phyloP scores from a whole-genome alignment of 64 coral and sea anemone species.

The Acropora tenuis region DNA sequence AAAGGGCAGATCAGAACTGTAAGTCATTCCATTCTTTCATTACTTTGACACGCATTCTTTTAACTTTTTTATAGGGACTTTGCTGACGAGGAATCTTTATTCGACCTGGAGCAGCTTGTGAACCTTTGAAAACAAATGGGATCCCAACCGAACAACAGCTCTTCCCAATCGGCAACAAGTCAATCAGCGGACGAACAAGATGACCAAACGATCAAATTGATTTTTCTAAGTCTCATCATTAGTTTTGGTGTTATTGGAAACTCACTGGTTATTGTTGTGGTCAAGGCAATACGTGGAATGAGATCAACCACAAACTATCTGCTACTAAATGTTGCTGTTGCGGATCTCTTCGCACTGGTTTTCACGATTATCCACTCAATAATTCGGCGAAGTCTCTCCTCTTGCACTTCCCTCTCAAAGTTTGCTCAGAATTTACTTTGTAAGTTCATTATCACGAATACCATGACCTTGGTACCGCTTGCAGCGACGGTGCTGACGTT shows the following conservation, averaged over 20 bases:
- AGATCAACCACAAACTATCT: constrained; percentile 46
- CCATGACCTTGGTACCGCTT: constrained; percentile 39
- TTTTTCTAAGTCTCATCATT: constrained; percentile 20
- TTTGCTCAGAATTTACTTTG: constrained; percentile 41
- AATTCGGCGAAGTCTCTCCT: not conserved
- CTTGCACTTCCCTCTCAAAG: not conserved
- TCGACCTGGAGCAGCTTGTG: no score
- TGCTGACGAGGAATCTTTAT: no score
- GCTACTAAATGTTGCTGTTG: constrained; percentile 16
- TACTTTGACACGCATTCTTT: no score
- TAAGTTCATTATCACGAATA: constrained; percentile 68
- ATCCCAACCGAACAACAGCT: not conserved
- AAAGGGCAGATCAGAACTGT: no score
- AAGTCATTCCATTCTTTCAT: no score
- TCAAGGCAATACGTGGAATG: not conserved
- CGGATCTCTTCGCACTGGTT: constrained; percentile 19
- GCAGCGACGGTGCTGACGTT: constrained; percentile 42
- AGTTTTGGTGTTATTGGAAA: constrained; percentile 17
- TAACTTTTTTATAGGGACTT: no score
- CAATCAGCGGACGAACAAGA: not conserved
- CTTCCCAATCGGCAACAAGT: not conserved
- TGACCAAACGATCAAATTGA: not conserved
- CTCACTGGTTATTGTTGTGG: constrained; percentile 12
- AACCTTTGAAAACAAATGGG: not conserved
- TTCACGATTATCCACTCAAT: constrained; percentile 8